phyloP scores from a whole-genome alignment of 2,113 vertebrate species.

The Circaetus cinerascens region DNA sequence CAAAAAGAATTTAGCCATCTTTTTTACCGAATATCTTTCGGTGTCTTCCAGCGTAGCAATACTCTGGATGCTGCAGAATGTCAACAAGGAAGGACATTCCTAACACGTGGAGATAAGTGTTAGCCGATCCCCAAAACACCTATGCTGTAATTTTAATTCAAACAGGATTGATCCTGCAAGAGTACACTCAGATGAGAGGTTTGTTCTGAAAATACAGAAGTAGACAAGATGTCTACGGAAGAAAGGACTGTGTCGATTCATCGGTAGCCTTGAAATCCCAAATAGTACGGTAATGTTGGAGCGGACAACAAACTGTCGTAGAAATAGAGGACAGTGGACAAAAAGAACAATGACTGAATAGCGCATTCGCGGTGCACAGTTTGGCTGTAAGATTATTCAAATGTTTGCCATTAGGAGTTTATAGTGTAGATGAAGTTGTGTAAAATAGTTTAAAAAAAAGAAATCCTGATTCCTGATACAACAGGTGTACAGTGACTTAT shows the following conservation, averaged over 20 bases:
- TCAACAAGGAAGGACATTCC: not conserved
- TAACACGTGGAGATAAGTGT: not conserved
- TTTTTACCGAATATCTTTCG: slow-evolving; percentile 9
- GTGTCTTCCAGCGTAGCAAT: not conserved
- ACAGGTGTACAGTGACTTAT: slow-evolving; percentile 79
- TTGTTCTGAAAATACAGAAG: slow-evolving; percentile 48
- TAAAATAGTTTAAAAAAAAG: slow-evolving; percentile 61
- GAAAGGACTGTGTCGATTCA: not conserved
- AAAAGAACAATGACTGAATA: slow-evolving; percentile 39
- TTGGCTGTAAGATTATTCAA: slow-evolving; percentile 60
- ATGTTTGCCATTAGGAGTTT: slow-evolving; percentile 45
- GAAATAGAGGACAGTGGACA: slow-evolving; percentile 36
- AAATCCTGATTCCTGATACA: slow-evolving; percentile 78
- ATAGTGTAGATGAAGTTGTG: slow-evolving; percentile 61
- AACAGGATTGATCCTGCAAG: not conserved
- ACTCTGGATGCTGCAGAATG: slow-evolving; percentile 33
- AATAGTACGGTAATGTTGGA: not conserved
- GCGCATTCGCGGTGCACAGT: not conserved
- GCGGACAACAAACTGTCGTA: not conserved
- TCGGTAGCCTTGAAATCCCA: slow-evolving; percentile 35
- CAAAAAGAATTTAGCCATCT: slow-evolving; percentile 7
- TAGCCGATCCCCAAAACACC: slow-evolving; percentile 3
- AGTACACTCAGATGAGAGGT: not conserved
- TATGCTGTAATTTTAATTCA: slow-evolving; percentile 26
- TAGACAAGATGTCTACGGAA: slow-evolving; percentile 6